Evolutionary conservation across 2,797 vertebrate genomes (phyloP), one percentile per base, ranked within the genome.

Genomic region (Thripadectes ignobilis): DNA sequence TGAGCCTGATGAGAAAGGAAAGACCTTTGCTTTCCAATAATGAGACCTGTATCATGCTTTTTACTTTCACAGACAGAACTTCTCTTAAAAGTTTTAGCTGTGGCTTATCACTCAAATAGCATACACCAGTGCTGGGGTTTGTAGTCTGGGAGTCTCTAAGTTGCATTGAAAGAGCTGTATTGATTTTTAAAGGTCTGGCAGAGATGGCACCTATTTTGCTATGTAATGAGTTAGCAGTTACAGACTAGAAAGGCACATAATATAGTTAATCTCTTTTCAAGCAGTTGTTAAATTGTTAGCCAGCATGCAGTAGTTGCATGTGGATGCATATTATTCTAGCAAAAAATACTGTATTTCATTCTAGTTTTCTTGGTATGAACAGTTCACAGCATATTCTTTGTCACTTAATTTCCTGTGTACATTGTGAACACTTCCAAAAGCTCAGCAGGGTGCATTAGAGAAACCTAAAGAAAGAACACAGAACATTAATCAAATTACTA

Each of bases 321-420:
- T 68, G 62, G 61, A 87, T 85, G 54, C 76, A 89, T 94, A 86
- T 89, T 93, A 92, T 85, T 88, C 85, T 87, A 62, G 55, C 49
- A 77, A 58, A 39, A 96, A 94, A 89, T 30, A 77, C 57, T 51
- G 38, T 66, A 90, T 81, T 95, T 93, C 76, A 59, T 81, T 91
- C 85, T 66, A 23, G 68, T 92, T 93, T 89, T 43, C 62, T 68
- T 68, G 72, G 45, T 63, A 87, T 67, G 86, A 93, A 41, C 78
- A 94, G 61, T 85, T 96, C 85, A 75, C 77, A 92, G 85, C 62
- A 66, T 76, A 93, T 39, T 75, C 92, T 91, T 88, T 92, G 79
- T 85, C 72, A 75, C 48, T 83, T 91, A 61, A 95, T 93, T 96
- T 89, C 92, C 89, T 94, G 81, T 84, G 79, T 94, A 78, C 68